These are phyloP conservation scores for Papilio helenus DNA, from an alignment of 1,140 invertebrate species.

Conservation along the genomic window DNA sequence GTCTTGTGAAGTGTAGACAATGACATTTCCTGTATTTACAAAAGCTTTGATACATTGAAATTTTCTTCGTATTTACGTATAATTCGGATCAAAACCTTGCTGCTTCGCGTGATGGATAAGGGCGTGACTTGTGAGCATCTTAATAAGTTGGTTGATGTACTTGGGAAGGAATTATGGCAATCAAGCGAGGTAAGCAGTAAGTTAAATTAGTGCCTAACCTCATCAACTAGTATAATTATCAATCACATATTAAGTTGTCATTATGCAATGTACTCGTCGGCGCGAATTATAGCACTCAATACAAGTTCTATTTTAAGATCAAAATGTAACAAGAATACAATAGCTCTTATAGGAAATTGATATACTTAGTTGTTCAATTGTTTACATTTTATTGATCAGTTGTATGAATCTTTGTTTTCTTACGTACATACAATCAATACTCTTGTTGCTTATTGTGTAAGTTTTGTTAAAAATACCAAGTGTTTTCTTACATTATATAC, in stretches of 20 bases:
- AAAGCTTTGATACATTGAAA: constrained; percentile 65
- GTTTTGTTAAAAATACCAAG: neutral
- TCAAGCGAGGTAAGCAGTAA: constrained; percentile 70
- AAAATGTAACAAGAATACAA: neutral
- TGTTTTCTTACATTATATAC: neutral
- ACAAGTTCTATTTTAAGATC: neutral
- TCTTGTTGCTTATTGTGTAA: neutral
- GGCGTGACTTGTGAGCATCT: constrained; percentile 79
- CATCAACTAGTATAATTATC: constrained; percentile 67
- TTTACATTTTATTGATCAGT: constrained; percentile 13
- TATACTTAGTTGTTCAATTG: neutral
- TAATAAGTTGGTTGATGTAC: constrained; percentile 70
- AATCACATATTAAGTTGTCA: constrained; percentile 63
- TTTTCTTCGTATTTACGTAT: constrained; percentile 65
- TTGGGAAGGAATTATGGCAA: constrained; percentile 73
- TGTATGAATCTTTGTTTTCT: neutral
- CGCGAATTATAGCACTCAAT: neutral
- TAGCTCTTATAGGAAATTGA: neutral
- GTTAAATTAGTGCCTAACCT: constrained; percentile 73
- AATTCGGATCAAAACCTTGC: constrained; percentile 52
- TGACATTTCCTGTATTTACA: constrained; percentile 71
- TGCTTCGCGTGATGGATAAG: constrained; percentile 72
- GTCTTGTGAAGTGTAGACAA: constrained; percentile 55
- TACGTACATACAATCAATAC: neutral
- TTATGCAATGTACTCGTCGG: constrained; percentile 65